Conservation (phyloP, 2,888 invertebrate genomes). For the Doris montereyensis region DNA sequence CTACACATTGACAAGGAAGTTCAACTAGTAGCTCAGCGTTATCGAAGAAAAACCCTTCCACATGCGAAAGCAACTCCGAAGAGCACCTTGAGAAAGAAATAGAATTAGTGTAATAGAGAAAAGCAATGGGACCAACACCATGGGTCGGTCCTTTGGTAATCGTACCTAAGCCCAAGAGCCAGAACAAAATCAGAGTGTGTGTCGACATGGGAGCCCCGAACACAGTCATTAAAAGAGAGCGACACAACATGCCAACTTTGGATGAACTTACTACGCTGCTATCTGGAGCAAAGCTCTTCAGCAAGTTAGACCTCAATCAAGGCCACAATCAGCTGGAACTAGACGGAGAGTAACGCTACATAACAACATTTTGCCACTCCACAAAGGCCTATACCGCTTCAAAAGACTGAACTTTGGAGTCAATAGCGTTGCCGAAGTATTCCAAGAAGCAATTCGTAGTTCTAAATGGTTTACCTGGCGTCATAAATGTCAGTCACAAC, state of each 20-base stretch:
- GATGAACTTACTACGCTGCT: conserved; percentile 49
- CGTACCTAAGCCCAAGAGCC: conserved; percentile 44
- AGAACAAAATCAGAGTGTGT: conserved; percentile 48
- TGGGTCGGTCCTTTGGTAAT: conserved; percentile 42
- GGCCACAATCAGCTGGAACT: conserved; percentile 54
- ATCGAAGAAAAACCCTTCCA: conserved; percentile 48
- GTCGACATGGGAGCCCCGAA: conserved; percentile 52
- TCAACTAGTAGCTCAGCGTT: conserved; percentile 41
- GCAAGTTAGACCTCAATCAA: conserved; percentile 47
- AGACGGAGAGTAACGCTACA: conserved; percentile 45
- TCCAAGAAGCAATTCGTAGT: neutral
- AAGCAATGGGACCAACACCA: conserved; percentile 39
- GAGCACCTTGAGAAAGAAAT: conserved; percentile 41
- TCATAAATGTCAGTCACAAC: neutral
- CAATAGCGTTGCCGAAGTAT: neutral
- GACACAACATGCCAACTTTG: conserved; percentile 50
- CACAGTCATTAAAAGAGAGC: conserved; percentile 47
- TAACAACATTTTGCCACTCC: conserved; percentile 37
- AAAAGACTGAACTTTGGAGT: neutral
- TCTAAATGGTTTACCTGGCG: neutral
- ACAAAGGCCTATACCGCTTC: neutral
- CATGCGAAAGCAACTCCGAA: conserved; percentile 40
- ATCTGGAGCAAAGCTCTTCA: conserved; percentile 48
- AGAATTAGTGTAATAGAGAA: conserved; percentile 45
- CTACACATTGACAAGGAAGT: conserved; percentile 20